Evolutionary conservation across 2,113 vertebrate species (phyloP), one percentile per base, ranked within the genome.

Genomic region (Hydrolagus affinis): DNA sequence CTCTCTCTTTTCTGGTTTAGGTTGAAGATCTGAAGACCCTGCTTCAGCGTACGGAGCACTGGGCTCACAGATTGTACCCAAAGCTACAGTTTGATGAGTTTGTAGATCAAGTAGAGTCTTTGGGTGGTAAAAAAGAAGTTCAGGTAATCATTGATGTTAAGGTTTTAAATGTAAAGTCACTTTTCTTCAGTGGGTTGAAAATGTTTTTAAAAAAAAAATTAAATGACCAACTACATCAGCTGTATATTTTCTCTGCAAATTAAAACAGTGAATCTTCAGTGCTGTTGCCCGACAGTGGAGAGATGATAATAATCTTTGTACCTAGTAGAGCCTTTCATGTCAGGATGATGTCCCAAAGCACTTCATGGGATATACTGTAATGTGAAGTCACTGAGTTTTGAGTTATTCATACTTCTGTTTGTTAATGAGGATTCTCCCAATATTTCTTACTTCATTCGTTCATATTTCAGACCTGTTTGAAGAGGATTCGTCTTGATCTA

Each of bases 71-170:
- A 11, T 88, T 99, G 0, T 98, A 93, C 89, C 97, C 97, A 17
- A 97, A 97, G 86, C 89, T 99, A 85, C 95, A 95, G 68, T 99
- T 99, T 92, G 96, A 97, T 80, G 96, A 98, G 85, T 97, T 99
- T 78, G 92, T 99, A 0, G 94, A 96, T 83, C 95, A 87, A 89
- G 92, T 99, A 1, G 98, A 98, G 88, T 87, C 89, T 85, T 89
- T 99, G 14, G 97, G 98, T 86, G 90, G 85, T 90, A 99, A 99
- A 90, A 98, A 95, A 87, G 96, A 98, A 86, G 96, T 99, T 85
- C 98, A 99, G 95, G 98, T 99, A 89, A 0, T 1, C 15, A 19
- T 64, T 80, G n/a, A 30, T 62, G n/a, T 25, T 59, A 12, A 8
- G 4, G 0, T 11, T 70, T 71, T 72, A 11, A 32, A 14, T 85